phyloP scores from a whole-genome alignment of 2,888 invertebrate species.

The Reticulitermes lucifugus region DNA sequence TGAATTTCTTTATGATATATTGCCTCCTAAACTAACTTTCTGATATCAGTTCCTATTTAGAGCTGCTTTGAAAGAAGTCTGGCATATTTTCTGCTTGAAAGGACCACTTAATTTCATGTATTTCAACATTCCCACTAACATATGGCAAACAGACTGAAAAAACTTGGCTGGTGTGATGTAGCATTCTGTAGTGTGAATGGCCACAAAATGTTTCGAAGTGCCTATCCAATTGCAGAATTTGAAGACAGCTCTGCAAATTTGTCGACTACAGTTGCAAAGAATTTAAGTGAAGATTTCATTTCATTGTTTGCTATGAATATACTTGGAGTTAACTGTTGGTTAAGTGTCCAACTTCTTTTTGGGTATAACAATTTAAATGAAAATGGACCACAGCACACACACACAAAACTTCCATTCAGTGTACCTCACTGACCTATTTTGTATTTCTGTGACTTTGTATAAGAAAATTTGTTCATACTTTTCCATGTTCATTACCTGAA shows the following conservation, averaged over 20 bases:
- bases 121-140: too few species aligned
- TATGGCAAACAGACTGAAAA: too few species aligned
- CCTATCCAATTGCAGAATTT: too few species aligned
- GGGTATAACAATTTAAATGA: neutral
- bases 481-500: neutral
- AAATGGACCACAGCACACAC: neutral
- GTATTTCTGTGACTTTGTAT: conserved; percentile 9
- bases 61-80: too few species aligned
- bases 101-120: too few species aligned
- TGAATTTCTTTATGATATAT: too few species aligned
- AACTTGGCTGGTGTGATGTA: too few species aligned
- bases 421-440: neutral
- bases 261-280: neutral
- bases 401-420: neutral
- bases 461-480: neutral
- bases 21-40: too few species aligned
- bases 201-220: too few species aligned
- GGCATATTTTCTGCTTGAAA: too few species aligned
- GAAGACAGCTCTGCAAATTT: neutral
- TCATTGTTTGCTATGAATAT: neutral
- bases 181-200: too few species aligned
- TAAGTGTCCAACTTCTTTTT: neutral
- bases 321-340: neutral
- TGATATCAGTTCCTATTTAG: too few species aligned
- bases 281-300: neutral